These are phyloP conservation scores for Porites divaricata DNA, from an alignment of 92 coral and sea anemone species.

Conservation along the genomic window DNA sequence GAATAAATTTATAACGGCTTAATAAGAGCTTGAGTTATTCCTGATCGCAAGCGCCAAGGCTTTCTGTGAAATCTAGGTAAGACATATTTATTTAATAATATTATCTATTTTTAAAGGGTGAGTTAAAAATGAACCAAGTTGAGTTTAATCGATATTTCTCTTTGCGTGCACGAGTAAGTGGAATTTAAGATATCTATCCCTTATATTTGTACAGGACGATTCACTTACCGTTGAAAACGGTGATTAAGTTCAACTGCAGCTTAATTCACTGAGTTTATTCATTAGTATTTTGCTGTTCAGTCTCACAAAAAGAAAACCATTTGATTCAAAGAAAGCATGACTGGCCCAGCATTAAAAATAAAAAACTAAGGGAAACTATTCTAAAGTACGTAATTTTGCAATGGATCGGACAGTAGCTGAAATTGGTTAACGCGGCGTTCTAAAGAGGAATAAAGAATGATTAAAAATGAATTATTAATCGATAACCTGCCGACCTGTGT, in stretches of 20 bases:
- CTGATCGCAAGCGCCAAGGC: neutral
- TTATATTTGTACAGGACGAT: neutral
- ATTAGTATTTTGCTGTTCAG: neutral
- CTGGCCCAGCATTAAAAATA: too few species aligned
- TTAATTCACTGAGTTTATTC: neutral
- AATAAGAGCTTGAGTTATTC: constrained; percentile 9
- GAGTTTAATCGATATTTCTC: neutral
- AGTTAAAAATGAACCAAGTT: neutral
- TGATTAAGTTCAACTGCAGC: neutral
- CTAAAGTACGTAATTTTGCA: neutral
- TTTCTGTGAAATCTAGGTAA: neutral
- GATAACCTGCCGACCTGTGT: neutral
- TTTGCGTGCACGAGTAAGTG: neutral
- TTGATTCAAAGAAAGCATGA: too few species aligned
- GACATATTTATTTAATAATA: neutral
- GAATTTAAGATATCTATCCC: too few species aligned
- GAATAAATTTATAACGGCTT: constrained; percentile 36
- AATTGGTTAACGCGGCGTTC: neutral
- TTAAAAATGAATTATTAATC: constrained; percentile 33
- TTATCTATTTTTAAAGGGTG: neutral
- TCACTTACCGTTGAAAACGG: neutral
- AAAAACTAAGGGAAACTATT: neutral
- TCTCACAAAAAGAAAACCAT: neutral
- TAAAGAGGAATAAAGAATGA: constrained; percentile 13
- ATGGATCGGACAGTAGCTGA: neutral